Evolutionary conservation across 2,113 vertebrate species (phyloP), one percentile per base, ranked within the genome.

Genomic region (Australoheros scitulus): DNA sequence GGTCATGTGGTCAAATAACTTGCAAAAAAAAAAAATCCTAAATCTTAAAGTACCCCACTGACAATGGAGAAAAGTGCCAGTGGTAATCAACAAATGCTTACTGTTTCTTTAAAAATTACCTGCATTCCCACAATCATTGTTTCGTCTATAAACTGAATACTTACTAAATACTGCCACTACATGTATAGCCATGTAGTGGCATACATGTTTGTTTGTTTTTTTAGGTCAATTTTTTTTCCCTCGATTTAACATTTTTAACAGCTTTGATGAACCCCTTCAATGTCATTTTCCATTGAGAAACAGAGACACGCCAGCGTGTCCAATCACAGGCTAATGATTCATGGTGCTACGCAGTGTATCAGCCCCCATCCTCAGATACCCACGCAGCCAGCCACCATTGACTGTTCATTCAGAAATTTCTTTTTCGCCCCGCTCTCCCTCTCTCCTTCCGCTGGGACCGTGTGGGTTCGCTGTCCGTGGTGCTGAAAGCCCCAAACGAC

Each of bases 401-500:
- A 34, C 64, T 34, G 55, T 43, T 91, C 88, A 88, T 87, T 89
- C 63, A 87, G 22, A 84, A 82, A 86, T 72, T 1, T 75, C 22
- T 60, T 18, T 38, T 38, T 38, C 80, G 15, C 77, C 47, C 26
- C 11, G 26, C 61, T 34, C 34, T 29, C 61, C 61, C n/a, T 26
- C 58, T n/a, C n/a, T 77, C 43, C 47, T 22, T 22, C 36, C 43
- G 15, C 34, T 18, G 29, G 52, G 29, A 65, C 41, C 8, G 63
- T 52, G 61, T 11, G 47, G 64, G 82, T 81, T 64, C 82, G 81
- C 87, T 94, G 87, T 93, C 91, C 86, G 11, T 79, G 91, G 91
- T 91, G 77, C 88, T 92, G 88, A 90, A 91, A 61, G 6, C 6
- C 70, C 65, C 43, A 29, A 20, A 77, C 7, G 34, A 41, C 82